Evolutionary conservation across 2,797 vertebrate genomes (phyloP), one percentile per base, ranked within the genome.

Genomic region (Atherinosoma microstoma): DNA sequence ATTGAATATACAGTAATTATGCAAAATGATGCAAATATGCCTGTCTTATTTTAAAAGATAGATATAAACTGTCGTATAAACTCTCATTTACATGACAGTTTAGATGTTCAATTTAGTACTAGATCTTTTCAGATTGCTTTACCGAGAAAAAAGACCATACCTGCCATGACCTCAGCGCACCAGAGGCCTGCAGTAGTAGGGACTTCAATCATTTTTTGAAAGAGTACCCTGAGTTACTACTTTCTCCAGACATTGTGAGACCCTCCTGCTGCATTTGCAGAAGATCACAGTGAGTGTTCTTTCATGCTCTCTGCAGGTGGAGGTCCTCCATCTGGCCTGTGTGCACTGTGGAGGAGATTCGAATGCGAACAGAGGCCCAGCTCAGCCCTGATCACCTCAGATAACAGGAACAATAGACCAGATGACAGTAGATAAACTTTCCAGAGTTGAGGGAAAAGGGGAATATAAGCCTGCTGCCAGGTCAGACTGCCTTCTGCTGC

Each of bases 371-470:
- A 78, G 79, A 67, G 76, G 75, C 80, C 73, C 57, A 69, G 75
- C 79, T 90, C 76, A 78, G 70, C 75, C 77, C 88, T 73, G 89
- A 91, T 92, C 87, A 73, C 77, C 82, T 67, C 80, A 90, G 93
- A 93, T 90, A 93, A 93, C 84, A 58, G 63, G 60, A 73, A 91
- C 90, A 92, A 90, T 92, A 57, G 88, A 34, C 81, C 91, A 93
- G 91, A 93, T 94, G 91, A 94, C 83, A 70, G 64, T 65, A 84
- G 91, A 92, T 89, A 92, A 92, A 84, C 74, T 84, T 82, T 80
- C 70, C 42, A 84, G 85, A 83, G 79, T 89, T 58, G 67, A 76
- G 64, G 53, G 45, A 45, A 40, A 54, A 58, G 54, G 59, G 68
- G 73, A 64, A 56, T 47, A 67, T 58, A 78, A 82, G 87, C 74